Evolutionary conservation across 2,797 vertebrate genomes (phyloP), one percentile per base, ranked within the genome.

Genomic region (Toxotes lorentzi): DNA sequence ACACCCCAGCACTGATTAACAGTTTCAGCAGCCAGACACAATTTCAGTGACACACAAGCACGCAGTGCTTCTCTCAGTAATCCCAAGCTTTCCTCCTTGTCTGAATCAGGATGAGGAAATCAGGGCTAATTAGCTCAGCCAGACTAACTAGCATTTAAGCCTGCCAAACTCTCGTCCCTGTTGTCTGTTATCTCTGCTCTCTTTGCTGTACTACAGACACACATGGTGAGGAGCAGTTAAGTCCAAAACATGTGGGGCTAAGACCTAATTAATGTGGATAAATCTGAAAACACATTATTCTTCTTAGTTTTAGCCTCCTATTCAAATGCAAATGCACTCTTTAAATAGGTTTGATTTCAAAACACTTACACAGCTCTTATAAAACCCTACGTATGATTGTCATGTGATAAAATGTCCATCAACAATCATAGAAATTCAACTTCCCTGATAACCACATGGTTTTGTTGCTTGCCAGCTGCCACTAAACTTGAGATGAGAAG

Each of bases 101-200:
- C 88, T 86, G 82, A 91, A 87, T 83, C 78, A 57, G 86, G 82
- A 88, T 74, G 82, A 90, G 87, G 65, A 85, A 90, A 91, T 91
- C 72, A 6, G 70, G 61, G 84, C 69, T 94, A 94, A 94, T 93
- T 91, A 93, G 90, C 87, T 92, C 80, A 89, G 73, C 77, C 35
- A 11, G 84, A 63, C 84, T 86, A 91, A 86, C 83, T 48, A 76
- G 84, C 68, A 63, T 86, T 86, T 88, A 93, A 93, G 84, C 80
- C 59, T 81, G 19, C 84, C 67, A 84, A 89, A 83, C 64, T 68
- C 84, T 78, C 79, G 74, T 84, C 76, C 67, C 69, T 50, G 72
- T 65, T 78, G 79, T 79, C 47, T 81, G 60, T 69, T 71, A 48
- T n/a, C 48, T 71, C 70, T 4, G 24, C 68, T 81, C 40, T 56